Evolutionary conservation across 2,888 invertebrate species (phyloP), one percentile per base, ranked within the genome.

Genomic region (Sinodicranocentrus sp.): DNA sequence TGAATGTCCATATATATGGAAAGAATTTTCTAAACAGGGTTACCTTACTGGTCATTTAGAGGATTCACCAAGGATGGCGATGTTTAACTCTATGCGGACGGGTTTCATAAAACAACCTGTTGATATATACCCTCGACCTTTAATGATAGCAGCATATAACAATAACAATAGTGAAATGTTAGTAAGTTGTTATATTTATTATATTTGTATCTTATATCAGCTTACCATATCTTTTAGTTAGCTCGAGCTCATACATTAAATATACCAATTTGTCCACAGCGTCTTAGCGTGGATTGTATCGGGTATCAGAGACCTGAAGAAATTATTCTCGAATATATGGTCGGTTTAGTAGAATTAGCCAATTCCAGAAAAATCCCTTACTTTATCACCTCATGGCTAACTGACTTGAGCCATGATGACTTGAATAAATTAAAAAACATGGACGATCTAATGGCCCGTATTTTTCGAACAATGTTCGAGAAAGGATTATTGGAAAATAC

Each of bases 81-180:
- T 95, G 0, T 95, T 95, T 89, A 95, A 94, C 89, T 95, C 94
- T 87, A 89, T 92, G n/a, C 95, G 94, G 89, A 91, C 92, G 57
- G 95, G 95, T 0, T 97, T 97, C 89, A 91, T 91, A 2, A 90
- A 92, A 15, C 93, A 93, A 0, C 97, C 97, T 0, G 94, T 95
- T 0, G 96, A 97, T 89, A 95, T 95, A 89, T 97, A 96, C 87
- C 91, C 95, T 85, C 92, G 95, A 76, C 94, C 96, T 0, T 94
- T 95, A 88, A 92, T 95, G 85, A 88, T 94, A 6, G 95, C 82
- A 3, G 84, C 84, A 23, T 80, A 83, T n/a, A n/a, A n/a, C 52
- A 63, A 79, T 6, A 61, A 79, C 15, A 57, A 33, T 33, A n/a
- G n/a, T n/a, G 33, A 10, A 33, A 33, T 10, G 33, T 10, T 6